Base-by-base conservation (phyloP, 2,797 vertebrate genomes). In the Acanthurus tractus region DNA sequence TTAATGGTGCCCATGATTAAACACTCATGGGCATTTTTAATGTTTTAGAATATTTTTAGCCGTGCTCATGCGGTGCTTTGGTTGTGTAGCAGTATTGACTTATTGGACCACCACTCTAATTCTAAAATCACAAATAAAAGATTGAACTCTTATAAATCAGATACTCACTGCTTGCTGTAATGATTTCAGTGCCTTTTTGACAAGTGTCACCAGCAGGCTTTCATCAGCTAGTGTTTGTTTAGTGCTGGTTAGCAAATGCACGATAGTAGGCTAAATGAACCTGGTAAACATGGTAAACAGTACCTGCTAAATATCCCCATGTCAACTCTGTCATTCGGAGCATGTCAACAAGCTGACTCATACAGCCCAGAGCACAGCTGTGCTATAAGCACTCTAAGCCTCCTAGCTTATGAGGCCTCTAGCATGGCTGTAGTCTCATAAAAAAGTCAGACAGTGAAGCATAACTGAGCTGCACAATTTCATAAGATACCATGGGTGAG, bases 221-320 rank as follows among this genome's bases (percentile, higher is more conserved):
- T 18, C 3, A 29, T 53, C 15, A 0, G n/a, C 8, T 29, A 13
- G 25, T 12, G 6, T 36, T 13, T 63, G 61, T 34, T 50, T 17
- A 69, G 14, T 10, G 9, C 15, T 55, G 20, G 3, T 63, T 55
- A 17, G 25, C 40, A 52, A 67, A 56, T 22, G 53, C 65, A 46
- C 20, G 42, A 55, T 46, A 46, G 56, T 53, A 68, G 53, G 40
- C 49, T 63, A 36, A 34, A 23, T 23, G 45, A 54, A 63, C 63
- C 54, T 36, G n/a, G 13, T 48, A 20, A 67, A 48, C 15, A 48
- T 62, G 15, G 42, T 54, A 48, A 40, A 72, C 4, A 46, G 5
- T 20, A 2, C 10, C 44, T 55, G 36, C 22, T 29, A 42, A 25
- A 58, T 23, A 66, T 40, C 34, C 48, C 54, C 45, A 49, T 58